A percentile compares a stretch with the other conserved stretches of the same genome.
phyloP scores from a whole-genome alignment of 2,888 invertebrate species.

The Schizaphis graminum region DNA sequence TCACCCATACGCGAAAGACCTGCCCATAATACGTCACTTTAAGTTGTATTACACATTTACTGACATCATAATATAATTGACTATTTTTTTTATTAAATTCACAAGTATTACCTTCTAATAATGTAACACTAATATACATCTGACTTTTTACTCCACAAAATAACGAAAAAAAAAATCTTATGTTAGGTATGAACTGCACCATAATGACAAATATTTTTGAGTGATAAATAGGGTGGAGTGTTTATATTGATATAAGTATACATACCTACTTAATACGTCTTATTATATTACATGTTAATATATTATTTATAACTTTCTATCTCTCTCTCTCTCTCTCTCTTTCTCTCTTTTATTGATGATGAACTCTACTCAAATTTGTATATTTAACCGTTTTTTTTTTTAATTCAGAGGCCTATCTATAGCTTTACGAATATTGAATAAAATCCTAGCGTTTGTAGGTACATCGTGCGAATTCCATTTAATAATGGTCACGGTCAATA shows the following conservation, averaged over 20 bases:
- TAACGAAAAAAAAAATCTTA: not conserved
- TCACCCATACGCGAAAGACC: not conserved
- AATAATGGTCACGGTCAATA: not conserved
- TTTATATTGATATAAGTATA: not conserved
- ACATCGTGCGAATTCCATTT: not conserved
- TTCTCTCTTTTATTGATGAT: not conserved
- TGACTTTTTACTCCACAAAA: not conserved
- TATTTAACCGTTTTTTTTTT: not conserved
- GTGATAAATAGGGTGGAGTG: not conserved
- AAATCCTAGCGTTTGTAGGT: not conserved
- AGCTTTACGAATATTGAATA: not conserved
- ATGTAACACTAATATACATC: not conserved
- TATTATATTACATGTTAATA: not conserved
- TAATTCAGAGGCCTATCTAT: not conserved
- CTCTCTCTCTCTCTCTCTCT: not conserved
- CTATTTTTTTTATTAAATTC: not conserved
- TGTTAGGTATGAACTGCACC: not conserved
- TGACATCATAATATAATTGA: not conserved
- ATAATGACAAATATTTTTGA: slow-evolving; percentile 12
- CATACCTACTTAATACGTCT: too few species aligned
- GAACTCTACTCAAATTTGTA: not conserved
- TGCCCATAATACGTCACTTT: not conserved
- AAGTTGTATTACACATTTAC: not conserved
- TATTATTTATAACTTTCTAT: not conserved
- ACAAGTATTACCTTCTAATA: not conserved